Evolutionary conservation across 2,888 invertebrate species (phyloP).

Genomic region (Blera fallax): DNA sequence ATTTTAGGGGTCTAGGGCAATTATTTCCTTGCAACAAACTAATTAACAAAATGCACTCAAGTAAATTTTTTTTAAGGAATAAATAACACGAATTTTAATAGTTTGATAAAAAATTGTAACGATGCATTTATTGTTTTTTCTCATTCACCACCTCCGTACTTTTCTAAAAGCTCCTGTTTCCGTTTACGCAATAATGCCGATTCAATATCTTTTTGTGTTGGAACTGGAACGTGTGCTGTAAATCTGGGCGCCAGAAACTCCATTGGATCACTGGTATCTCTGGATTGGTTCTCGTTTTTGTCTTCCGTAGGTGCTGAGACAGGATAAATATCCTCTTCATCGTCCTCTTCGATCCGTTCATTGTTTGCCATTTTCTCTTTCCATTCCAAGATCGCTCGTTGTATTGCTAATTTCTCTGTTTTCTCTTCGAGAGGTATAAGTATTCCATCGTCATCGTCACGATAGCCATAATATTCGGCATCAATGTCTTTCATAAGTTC

Average conservation of each 20-base stretch:
- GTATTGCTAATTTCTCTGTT: slow-evolving; percentile 87
- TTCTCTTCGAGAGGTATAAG: slow-evolving; percentile 93
- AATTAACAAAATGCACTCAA: too few species aligned
- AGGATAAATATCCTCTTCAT: slow-evolving; percentile 83
- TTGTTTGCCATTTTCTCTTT: slow-evolving; percentile 84
- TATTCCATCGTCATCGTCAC: slow-evolving; percentile 99
- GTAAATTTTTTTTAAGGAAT: too few species aligned
- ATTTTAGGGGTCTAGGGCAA: too few species aligned
- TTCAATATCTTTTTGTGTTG: slow-evolving; percentile 96
- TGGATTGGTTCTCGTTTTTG: slow-evolving; percentile 69
- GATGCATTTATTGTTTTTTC: background rate
- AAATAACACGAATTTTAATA: too few species aligned
- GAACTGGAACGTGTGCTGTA: slow-evolving; percentile 94
- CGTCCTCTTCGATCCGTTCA: slow-evolving; percentile 88
- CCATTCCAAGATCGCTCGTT: slow-evolving; percentile 88
- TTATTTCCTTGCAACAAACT: too few species aligned
- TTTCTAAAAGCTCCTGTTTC: slow-evolving; percentile 94
- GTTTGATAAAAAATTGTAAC: background rate
- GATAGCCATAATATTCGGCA: slow-evolving; percentile 99
- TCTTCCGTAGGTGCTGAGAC: slow-evolving; percentile 79
- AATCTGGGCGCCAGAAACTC: slow-evolving; percentile 83
- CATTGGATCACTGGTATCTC: slow-evolving; percentile 77
- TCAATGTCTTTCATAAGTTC: slow-evolving; percentile 99
- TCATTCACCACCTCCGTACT: slow-evolving; percentile 86
- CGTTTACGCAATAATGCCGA: slow-evolving; percentile 94